A percentile compares a stretch with the other conserved stretches of the same genome.
phyloP scores from a whole-genome alignment of 2,888 invertebrate species.

The Stratiomys singularior region DNA sequence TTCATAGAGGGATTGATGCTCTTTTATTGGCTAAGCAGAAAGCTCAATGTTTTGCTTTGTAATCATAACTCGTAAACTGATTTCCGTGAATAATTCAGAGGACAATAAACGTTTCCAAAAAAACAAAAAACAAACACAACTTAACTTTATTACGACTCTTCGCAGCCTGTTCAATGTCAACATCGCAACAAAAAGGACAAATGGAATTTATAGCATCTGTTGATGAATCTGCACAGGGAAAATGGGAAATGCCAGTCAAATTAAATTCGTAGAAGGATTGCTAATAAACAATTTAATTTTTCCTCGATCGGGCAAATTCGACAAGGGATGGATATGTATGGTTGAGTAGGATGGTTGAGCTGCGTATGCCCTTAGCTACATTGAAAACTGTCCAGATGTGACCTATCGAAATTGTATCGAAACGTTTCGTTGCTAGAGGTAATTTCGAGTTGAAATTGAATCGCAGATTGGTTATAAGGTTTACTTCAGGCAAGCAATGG shows the following conservation, averaged over 20 bases:
- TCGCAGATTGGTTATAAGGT: conserved; percentile 13
- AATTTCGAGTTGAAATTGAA: conserved; percentile 39
- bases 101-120: no score
- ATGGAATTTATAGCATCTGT: background rate
- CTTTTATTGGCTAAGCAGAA: no score
- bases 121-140: no score
- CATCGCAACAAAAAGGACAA: background rate
- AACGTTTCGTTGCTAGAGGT: background rate
- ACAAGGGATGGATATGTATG: background rate
- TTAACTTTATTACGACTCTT: background rate
- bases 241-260: conserved; percentile 37
- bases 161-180: no score
- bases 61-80: no score
- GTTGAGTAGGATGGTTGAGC: no score
- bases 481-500: background rate
- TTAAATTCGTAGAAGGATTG: conserved; percentile 23
- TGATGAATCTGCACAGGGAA: background rate
- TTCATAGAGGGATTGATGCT: no score
- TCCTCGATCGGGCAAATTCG: conserved; percentile 1
- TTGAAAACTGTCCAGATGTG: conserved; percentile 37
- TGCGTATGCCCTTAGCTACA: background rate
- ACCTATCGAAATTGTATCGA: conserved; percentile 36
- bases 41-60: no score
- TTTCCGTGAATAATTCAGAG: no score
- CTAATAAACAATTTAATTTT: conserved; percentile 43